Percentiles rank a stretch among this genome's conserved stretches.
phyloP scores from a whole-genome alignment of 2,888 invertebrate species.

The Drosophila subquinaria region DNA sequence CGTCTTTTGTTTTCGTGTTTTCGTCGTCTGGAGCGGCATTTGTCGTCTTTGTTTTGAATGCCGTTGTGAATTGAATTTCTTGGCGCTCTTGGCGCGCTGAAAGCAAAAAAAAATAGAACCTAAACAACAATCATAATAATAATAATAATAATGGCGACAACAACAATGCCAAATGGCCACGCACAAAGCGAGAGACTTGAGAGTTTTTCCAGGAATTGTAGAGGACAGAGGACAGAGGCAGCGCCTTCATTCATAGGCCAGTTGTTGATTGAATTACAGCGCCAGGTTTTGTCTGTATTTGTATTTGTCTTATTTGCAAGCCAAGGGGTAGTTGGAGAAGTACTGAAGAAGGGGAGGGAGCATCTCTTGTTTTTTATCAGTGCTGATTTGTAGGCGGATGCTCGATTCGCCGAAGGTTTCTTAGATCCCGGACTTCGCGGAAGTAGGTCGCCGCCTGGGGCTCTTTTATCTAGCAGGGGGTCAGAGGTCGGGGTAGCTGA shows the following conservation, averaged over 20 bases:
- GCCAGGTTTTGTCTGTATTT: slow-evolving; percentile 23
- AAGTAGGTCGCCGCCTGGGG: slow-evolving; percentile 43
- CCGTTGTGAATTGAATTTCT: slow-evolving; percentile 64
- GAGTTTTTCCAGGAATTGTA: slow-evolving; percentile 50
- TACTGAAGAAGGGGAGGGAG: neutral
- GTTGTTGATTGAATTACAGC: slow-evolving; percentile 69
- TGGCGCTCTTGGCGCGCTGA: slow-evolving; percentile 59
- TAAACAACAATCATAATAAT: slow-evolving; percentile 23
- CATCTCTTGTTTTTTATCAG: neutral
- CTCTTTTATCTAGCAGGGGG: slow-evolving; percentile 5
- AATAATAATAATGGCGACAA: slow-evolving; percentile 44
- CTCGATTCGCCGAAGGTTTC: slow-evolving; percentile 43
- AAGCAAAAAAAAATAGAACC: slow-evolving; percentile 50
- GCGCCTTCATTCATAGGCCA: slow-evolving; percentile 65
- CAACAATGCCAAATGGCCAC: slow-evolving; percentile 53
- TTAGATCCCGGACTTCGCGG: slow-evolving; percentile 54
- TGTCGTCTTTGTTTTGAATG: slow-evolving; percentile 44
- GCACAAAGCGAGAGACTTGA: slow-evolving; percentile 39
- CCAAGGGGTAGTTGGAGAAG: neutral
- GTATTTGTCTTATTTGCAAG: slow-evolving; percentile 13
- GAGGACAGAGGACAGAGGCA: slow-evolving; percentile 37
- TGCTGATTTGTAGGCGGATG: slow-evolving; percentile 31
- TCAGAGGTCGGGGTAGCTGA: slow-evolving; percentile 36
- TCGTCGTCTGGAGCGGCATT: slow-evolving; percentile 48
- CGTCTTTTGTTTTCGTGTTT: slow-evolving; percentile 63